phyloP scores from a whole-genome alignment of 2,888 invertebrate species.

The Agrypnus murinus region DNA sequence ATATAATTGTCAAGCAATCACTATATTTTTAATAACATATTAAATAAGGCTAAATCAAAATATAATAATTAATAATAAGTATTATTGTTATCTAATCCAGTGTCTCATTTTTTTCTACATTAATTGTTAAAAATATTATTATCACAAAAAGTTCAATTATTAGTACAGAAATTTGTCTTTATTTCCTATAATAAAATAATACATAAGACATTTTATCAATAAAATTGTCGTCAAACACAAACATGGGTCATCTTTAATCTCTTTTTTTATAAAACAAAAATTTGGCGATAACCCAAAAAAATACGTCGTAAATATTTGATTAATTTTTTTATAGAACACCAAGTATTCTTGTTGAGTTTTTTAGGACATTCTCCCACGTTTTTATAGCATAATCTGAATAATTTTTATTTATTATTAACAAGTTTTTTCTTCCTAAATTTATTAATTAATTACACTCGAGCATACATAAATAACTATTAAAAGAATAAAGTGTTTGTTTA shows the following conservation, averaged over 20 bases:
- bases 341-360: slow-evolving; percentile 28
- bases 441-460: background rate
- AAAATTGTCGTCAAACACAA: slow-evolving; percentile 36
- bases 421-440: background rate
- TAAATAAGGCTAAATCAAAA: no score
- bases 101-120: no score
- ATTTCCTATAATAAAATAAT: slow-evolving; percentile 40
- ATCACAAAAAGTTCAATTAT: slow-evolving; percentile 1
- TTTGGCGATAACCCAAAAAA: slow-evolving; percentile 47
- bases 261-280: slow-evolving; percentile 42
- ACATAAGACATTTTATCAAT: slow-evolving; percentile 29
- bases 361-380: slow-evolving; percentile 39
- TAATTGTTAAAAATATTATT: no score
- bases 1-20: no score
- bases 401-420: background rate
- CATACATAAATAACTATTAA: no score
- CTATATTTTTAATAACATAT: no score
- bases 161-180: slow-evolving; percentile 22
- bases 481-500: background rate
- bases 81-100: no score
- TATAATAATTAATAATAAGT: no score
- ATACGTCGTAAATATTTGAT: slow-evolving; percentile 44
- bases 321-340: slow-evolving; percentile 33
- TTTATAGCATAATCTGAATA: slow-evolving; percentile 5
- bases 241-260: slow-evolving; percentile 44